Percentiles rank a stretch among this genome's conserved stretches.
These are phyloP conservation scores for Clarias magur DNA, from an alignment of 2,113 vertebrate genomes.

Conservation along the genomic window DNA sequence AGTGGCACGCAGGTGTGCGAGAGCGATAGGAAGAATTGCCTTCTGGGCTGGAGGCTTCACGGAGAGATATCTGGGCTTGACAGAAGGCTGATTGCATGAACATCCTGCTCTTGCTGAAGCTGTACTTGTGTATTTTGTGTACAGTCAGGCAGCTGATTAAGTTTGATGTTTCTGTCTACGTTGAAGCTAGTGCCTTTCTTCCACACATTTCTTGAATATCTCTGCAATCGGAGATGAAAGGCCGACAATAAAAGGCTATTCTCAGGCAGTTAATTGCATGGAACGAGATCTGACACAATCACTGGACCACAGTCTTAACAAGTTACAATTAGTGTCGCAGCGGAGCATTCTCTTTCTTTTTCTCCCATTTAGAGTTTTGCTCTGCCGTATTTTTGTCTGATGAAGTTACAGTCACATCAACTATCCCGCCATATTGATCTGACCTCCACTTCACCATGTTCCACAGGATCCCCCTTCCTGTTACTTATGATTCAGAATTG, in stretches of 20 bases:
- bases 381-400: background rate
- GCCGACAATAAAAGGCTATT: background rate
- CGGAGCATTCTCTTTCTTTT: background rate
- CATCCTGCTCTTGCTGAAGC: constrained; percentile 35
- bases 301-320: background rate
- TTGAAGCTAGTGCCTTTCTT: background rate
- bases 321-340: background rate
- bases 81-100: constrained; percentile 40
- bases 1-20: constrained; percentile 54
- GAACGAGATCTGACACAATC: background rate
- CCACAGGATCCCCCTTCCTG: constrained; percentile 26
- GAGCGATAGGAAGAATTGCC: constrained; percentile 57
- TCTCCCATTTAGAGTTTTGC: background rate
- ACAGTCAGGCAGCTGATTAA: constrained; percentile 25
- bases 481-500: constrained; percentile 32
- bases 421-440: constrained; percentile 23
- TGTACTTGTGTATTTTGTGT: constrained; percentile 27
- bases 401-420: background rate
- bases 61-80: constrained; percentile 40
- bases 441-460: constrained; percentile 30
- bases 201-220: constrained; percentile 1
- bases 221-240: background rate
- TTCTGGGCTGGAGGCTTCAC: constrained; percentile 43
- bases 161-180: background rate
- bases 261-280: background rate